A percentile compares a stretch with the other conserved stretches of the same genome.
Evolutionary conservation across 2,797 vertebrate genomes (phyloP).

Genomic region (Caiman crocodilus): DNA sequence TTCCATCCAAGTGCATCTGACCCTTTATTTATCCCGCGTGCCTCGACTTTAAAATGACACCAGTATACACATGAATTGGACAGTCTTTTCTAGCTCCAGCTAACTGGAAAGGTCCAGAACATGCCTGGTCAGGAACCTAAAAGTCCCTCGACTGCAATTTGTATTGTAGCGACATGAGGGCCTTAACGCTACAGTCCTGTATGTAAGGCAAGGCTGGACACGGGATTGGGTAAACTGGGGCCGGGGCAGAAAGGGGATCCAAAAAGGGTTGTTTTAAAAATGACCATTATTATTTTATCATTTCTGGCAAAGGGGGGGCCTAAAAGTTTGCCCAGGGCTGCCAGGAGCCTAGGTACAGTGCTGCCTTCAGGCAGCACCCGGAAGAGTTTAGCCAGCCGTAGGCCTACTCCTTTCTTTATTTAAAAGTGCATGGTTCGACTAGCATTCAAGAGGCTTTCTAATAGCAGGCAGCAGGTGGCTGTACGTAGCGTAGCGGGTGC

Average conservation of each 20-base stretch:
- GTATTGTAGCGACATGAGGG: not conserved
- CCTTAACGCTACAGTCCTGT: not conserved
- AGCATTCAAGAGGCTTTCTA: not conserved
- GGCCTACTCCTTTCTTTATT: not conserved
- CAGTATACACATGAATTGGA: not conserved
- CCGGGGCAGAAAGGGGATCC: no score
- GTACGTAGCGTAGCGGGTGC: not conserved
- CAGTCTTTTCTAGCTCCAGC: not conserved
- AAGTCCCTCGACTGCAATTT: not conserved
- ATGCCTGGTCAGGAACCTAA: not conserved
- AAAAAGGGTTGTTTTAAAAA: no score
- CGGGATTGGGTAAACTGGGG: no score
- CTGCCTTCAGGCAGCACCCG: not conserved
- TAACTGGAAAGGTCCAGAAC: not conserved
- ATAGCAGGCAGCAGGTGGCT: not conserved
- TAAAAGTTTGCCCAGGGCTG: no score
- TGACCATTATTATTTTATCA: no score
- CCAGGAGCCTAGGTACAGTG: no score
- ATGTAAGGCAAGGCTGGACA: no score
- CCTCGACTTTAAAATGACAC: not conserved
- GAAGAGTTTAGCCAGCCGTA: not conserved
- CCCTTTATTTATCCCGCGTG: not conserved
- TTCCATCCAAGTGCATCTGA: not conserved
- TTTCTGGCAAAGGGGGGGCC: no score
- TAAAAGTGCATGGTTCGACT: not conserved